Percentiles rank a stretch among this genome's conserved stretches.
Conservation (phyloP, 2,797 vertebrate species). For the Micrastur ruficollis region DNA sequence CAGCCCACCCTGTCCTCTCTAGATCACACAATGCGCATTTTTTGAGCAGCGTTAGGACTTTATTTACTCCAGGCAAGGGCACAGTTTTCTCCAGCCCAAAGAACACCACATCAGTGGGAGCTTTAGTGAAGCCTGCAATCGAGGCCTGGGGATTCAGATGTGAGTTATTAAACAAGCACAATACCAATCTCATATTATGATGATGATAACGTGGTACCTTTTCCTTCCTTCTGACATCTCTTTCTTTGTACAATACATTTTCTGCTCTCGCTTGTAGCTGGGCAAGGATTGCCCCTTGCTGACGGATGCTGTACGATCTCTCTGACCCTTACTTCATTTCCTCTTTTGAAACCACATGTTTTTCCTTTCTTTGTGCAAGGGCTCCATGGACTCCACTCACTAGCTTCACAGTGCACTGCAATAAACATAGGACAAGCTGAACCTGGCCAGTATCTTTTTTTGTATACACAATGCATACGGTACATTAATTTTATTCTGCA, state of each 20-base stretch:
- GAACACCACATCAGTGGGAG: neutral
- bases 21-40: slow-evolving; percentile 1
- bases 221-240: slow-evolving; percentile 87
- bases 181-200: slow-evolving; percentile 36
- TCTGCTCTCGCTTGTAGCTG: slow-evolving; percentile 85
- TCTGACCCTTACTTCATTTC: slow-evolving; percentile 88
- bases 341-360: slow-evolving; percentile 91
- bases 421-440: slow-evolving; percentile 57
- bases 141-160: neutral
- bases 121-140: neutral
- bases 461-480: neutral
- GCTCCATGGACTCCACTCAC: slow-evolving; percentile 92
- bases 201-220: slow-evolving; percentile 71
- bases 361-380: slow-evolving; percentile 88
- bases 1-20: slow-evolving; percentile 22
- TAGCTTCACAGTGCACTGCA: slow-evolving; percentile 93
- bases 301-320: slow-evolving; percentile 87
- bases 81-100: neutral
- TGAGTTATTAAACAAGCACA: slow-evolving; percentile 22
- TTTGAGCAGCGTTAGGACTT: slow-evolving; percentile 24
- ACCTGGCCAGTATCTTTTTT: neutral
- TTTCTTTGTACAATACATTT: slow-evolving; percentile 90
- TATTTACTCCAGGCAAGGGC: slow-evolving; percentile 23
- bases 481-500: neutral
- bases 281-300: slow-evolving; percentile 85